phyloP scores from a whole-genome alignment of 2,797 vertebrate species.

The Arrhamphus sclerolepis region DNA sequence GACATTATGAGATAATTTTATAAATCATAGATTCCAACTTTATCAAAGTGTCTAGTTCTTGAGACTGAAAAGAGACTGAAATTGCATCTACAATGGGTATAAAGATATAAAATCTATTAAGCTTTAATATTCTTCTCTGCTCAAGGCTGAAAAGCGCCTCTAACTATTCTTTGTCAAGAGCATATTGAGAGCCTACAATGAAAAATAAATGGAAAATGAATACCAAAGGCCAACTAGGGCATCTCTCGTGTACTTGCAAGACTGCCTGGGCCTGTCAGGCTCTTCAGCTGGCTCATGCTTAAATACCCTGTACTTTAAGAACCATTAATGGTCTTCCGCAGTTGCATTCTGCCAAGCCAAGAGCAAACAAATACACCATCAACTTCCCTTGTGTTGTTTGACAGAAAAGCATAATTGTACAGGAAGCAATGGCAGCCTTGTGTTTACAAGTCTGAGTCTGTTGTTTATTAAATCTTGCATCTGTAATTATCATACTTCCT shows the following conservation, averaged over 20 bases:
- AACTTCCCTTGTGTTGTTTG: slow-evolving; percentile 21
- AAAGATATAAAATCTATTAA: too few relatives aligned
- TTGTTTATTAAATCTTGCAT: slow-evolving; percentile 23
- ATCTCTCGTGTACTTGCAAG: slow-evolving; percentile 19
- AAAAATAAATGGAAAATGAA: too few relatives aligned
- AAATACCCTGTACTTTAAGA: slow-evolving; percentile 35
- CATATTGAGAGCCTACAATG: too few relatives aligned
- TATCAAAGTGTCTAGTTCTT: too few relatives aligned
- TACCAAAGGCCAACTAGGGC: slow-evolving; percentile 30
- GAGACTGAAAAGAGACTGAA: too few relatives aligned
- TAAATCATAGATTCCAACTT: too few relatives aligned
- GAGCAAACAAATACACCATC: slow-evolving; percentile 32
- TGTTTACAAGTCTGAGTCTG: slow-evolving; percentile 38
- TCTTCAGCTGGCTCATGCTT: slow-evolving; percentile 20
- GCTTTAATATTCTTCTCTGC: too few relatives aligned
- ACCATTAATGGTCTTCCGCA: slow-evolving; percentile 46
- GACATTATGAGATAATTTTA: too few relatives aligned
- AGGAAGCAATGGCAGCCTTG: slow-evolving; percentile 44
- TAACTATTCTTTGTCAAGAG: too few relatives aligned
- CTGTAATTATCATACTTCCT: slow-evolving; percentile 43
- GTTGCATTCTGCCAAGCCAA: slow-evolving; percentile 28
- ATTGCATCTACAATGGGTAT: too few relatives aligned
- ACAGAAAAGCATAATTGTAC: slow-evolving; percentile 33
- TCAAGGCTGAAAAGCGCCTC: too few relatives aligned
- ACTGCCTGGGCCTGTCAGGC: slow-evolving; percentile 1